Percentiles rank a stretch among this genome's conserved stretches.
Conservation (phyloP, 1,140 invertebrate genomes). For the Drosophila aff. region DNA sequence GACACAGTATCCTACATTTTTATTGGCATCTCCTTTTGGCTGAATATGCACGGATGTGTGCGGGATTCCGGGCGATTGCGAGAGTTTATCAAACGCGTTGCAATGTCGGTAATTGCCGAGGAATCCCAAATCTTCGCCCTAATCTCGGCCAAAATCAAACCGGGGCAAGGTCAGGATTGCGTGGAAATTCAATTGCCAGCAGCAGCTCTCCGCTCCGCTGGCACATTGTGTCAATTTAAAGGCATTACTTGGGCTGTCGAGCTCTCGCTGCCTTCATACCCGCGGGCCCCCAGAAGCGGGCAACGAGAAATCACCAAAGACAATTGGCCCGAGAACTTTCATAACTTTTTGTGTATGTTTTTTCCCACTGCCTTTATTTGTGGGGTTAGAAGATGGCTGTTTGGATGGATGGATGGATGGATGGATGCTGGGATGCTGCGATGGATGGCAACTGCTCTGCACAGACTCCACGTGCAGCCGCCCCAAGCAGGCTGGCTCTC, state of each 20-base stretch:
- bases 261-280: background rate
- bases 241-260: conserved; percentile 37
- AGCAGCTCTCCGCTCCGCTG: conserved; percentile 47
- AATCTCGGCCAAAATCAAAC: conserved; percentile 18
- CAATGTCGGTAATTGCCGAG: conserved; percentile 28
- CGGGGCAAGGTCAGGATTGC: conserved; percentile 38
- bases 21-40: conserved; percentile 59
- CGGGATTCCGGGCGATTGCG: background rate
- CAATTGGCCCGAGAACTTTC: conserved; percentile 69
- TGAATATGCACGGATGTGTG: conserved; percentile 4
- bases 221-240: conserved; percentile 74
- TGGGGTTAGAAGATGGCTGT: conserved; percentile 8
- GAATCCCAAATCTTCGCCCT: conserved; percentile 23
- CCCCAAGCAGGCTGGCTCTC: conserved; percentile 8
- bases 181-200: conserved; percentile 27
- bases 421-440: conserved; percentile 32
- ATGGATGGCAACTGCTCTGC: conserved; percentile 67
- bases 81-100: conserved; percentile 31
- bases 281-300: conserved; percentile 60
- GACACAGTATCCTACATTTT: conserved; percentile 82
- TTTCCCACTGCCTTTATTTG: conserved; percentile 26
- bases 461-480: conserved; percentile 76
- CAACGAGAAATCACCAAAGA: conserved; percentile 72
- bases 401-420: conserved; percentile 55
- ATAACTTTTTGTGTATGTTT: conserved; percentile 60